Evolutionary conservation across 2,888 invertebrate species (phyloP), one percentile per base, ranked within the genome.

Genomic region (Cinara cedri): DNA sequence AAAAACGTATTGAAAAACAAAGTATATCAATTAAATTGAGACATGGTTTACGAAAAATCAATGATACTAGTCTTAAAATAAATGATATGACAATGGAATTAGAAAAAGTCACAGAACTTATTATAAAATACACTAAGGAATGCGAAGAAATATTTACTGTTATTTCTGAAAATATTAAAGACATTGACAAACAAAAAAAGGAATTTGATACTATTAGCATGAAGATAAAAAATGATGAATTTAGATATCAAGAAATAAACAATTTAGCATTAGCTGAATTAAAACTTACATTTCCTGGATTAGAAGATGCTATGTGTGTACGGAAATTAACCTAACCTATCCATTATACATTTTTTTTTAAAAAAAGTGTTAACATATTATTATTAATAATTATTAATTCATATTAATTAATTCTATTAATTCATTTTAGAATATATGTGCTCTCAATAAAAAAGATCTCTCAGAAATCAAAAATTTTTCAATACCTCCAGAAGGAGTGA

Each of bases 401-500:
- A n/a, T n/a, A n/a, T n/a, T n/a, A 24, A 54, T 24, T 54, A 14
- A 49, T 68, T 65, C 1, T 51, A 9, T 68, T 75, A 81, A 65
- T 65, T 57, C 13, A 72, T 34, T 76, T 54, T 83, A 89, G 86
- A 94, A 94, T 0, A 86, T 95, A 72, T 93, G 93, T 84, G 89
- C 93, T 0, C 85, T 95, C 21, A 94, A 93, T 85, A 95, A 94
- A 86, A 93, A 93, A 84, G 94, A 95, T 84, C 91, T 96, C 80
- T 91, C 93, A 54, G 96, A 96, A 88, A 93, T 96, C 81, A 95
- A 94, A 85, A 95, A 95, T 0, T 96, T 96, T 85, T 91, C 92
- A 0, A 91, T 92, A 81, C 96, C 96, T 0, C 96, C 96, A 1
- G 88, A 90, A 81, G 92, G 94, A 85, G 95, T 96, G 0, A 94